These are phyloP conservation scores for Coturnix japonica DNA, from an alignment of 2,113 vertebrate species.

Conservation along the genomic window DNA sequence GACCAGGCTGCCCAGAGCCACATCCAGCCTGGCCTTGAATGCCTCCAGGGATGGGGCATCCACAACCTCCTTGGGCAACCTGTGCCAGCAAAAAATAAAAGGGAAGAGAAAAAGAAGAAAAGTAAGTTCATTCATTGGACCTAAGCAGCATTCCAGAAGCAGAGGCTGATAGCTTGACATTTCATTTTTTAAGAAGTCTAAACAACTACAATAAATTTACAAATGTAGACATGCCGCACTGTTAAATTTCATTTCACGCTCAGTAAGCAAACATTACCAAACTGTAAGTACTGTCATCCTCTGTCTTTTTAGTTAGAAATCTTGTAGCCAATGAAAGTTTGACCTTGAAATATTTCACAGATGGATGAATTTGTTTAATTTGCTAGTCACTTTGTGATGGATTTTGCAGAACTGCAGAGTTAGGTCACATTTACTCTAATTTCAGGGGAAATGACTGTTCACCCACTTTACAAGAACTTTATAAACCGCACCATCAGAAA, in stretches of 20 bases:
- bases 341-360: slow-evolving; percentile 80
- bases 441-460: background rate
- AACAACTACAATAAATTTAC: slow-evolving; percentile 81
- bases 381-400: slow-evolving; percentile 42
- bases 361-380: slow-evolving; percentile 70
- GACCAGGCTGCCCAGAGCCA: no score
- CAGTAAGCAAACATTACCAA: slow-evolving; percentile 80
- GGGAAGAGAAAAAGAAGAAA: background rate
- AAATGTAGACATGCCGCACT: slow-evolving; percentile 73
- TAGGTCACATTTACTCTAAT: slow-evolving; percentile 23
- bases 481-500: slow-evolving; percentile 8
- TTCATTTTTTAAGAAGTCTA: slow-evolving; percentile 73
- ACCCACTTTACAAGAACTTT: slow-evolving; percentile 13
- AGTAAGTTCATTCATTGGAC: slow-evolving; percentile 8
- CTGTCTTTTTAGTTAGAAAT: slow-evolving; percentile 79
- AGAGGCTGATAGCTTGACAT: slow-evolving; percentile 52
- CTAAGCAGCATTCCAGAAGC: slow-evolving; percentile 26
- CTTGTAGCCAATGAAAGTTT: slow-evolving; percentile 66
- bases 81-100: background rate
- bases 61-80: no score
- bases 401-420: slow-evolving; percentile 51
- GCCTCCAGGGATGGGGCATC: no score
- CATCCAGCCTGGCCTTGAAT: no score
- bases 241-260: slow-evolving; percentile 85
- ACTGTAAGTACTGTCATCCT: slow-evolving; percentile 73